A percentile compares a stretch with the other conserved stretches of the same genome.
Conservation (phyloP, 53 echinoderm and acorn worm genomes). For the Henricia sp. region DNA sequence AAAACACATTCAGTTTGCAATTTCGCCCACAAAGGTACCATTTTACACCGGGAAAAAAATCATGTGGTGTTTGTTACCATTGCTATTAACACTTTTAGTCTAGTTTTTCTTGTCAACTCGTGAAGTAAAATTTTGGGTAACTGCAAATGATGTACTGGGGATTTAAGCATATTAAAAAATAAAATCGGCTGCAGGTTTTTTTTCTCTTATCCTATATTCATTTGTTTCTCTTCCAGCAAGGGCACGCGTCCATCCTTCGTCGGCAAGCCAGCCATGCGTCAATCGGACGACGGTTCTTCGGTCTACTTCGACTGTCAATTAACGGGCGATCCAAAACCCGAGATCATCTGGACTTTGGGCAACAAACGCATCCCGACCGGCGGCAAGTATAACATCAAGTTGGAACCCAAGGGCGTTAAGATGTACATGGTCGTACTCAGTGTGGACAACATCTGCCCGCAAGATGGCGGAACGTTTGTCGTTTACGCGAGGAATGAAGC, state of each 20-base stretch:
- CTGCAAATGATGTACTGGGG: too few species aligned
- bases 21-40: too few species aligned
- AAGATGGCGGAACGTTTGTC: constrained; percentile 90
- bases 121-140: too few species aligned
- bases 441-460: constrained; percentile 80
- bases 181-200: too few species aligned
- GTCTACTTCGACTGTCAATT: constrained; percentile 80
- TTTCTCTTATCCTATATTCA: too few species aligned
- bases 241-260: constrained; percentile 75
- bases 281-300: constrained; percentile 82
- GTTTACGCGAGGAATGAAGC: constrained; percentile 73
- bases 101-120: too few species aligned
- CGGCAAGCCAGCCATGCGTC: constrained; percentile 84
- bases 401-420: constrained; percentile 64
- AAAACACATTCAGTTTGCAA: too few species aligned
- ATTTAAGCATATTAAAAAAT: too few species aligned
- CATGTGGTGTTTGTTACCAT: too few species aligned
- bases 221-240: constrained; percentile 21
- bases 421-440: constrained; percentile 70
- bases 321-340: constrained; percentile 73
- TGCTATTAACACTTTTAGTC: too few species aligned
- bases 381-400: constrained; percentile 77
- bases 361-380: constrained; percentile 77
- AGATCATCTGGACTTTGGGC: constrained; percentile 78
- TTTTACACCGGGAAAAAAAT: too few species aligned